Evolutionary conservation across 2,797 vertebrate species (phyloP).

Genomic region (Pseudotriccus pelzelni): DNA sequence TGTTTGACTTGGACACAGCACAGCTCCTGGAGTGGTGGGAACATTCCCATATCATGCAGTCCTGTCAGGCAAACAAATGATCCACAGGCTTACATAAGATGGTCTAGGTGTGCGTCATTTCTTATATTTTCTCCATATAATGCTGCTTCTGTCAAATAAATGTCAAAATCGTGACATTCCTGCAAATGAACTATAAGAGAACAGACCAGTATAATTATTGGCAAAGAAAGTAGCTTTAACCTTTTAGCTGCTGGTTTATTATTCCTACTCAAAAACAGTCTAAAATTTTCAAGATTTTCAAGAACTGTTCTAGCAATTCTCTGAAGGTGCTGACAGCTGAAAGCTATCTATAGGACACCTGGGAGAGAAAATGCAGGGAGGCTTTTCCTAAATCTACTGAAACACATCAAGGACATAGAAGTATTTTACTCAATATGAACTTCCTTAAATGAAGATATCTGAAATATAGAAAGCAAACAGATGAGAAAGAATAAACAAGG

Average conservation of each 20-base stretch:
- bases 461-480: neutral
- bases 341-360: neutral
- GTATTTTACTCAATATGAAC: neutral
- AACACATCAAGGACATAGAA: neutral
- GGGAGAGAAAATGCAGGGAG: neutral
- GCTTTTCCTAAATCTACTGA: neutral
- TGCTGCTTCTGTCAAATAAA: neutral
- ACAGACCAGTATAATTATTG: neutral
- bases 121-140: neutral
- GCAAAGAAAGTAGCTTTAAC: neutral
- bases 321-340: neutral
- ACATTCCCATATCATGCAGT: neutral
- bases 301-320: neutral
- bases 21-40: neutral
- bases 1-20: slow-evolving; percentile 27
- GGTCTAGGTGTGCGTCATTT: neutral
- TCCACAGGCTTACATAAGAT: neutral
- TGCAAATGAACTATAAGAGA: neutral
- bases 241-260: neutral
- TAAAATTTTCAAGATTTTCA: too few relatives aligned
- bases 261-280: neutral
- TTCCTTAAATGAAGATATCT: neutral
- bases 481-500: neutral
- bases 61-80: neutral
- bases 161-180: neutral